Conservation (phyloP, 2,113 vertebrate genomes). For the Coregonus clupeaformis region DNA sequence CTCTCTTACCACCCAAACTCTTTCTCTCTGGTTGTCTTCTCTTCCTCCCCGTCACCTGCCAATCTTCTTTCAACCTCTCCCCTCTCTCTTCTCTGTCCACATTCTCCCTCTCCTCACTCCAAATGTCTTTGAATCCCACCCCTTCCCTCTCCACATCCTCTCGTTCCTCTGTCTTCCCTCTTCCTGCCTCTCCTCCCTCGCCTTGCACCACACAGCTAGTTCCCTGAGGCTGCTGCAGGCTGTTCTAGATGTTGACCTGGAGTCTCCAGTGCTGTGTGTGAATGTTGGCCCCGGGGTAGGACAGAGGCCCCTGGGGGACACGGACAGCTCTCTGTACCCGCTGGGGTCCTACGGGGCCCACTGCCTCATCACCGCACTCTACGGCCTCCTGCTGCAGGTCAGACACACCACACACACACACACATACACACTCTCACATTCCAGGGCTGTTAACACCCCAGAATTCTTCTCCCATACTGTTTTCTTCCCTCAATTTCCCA, state of each 20-base stretch:
- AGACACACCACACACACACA: not conserved
- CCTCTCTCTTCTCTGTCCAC: not conserved
- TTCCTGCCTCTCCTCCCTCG: not conserved
- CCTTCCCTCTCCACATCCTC: not conserved
- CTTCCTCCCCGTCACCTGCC: not conserved
- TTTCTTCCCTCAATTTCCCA: too few species aligned
- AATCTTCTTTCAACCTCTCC: not conserved
- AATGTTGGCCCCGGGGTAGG: not conserved
- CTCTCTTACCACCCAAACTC: not conserved
- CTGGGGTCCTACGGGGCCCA: slow-evolving; percentile 2
- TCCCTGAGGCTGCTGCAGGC: slow-evolving; percentile 8
- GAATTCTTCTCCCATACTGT: too few species aligned
- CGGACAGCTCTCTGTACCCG: not conserved
- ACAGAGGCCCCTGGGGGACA: slow-evolving; percentile 1
- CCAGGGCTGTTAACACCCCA: too few species aligned
- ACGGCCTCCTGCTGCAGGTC: slow-evolving; percentile 8
- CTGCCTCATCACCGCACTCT: not conserved
- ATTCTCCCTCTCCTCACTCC: not conserved
- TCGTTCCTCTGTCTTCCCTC: not conserved
- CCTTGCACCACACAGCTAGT: not conserved
- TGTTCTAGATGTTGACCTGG: slow-evolving; percentile 6
- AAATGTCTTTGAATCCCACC: not conserved
- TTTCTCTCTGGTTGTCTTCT: not conserved
- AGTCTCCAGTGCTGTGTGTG: slow-evolving; percentile 3
- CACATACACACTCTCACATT: not conserved